phyloP scores from a whole-genome alignment of 2,888 invertebrate species.

The Coremacera marginata region DNA sequence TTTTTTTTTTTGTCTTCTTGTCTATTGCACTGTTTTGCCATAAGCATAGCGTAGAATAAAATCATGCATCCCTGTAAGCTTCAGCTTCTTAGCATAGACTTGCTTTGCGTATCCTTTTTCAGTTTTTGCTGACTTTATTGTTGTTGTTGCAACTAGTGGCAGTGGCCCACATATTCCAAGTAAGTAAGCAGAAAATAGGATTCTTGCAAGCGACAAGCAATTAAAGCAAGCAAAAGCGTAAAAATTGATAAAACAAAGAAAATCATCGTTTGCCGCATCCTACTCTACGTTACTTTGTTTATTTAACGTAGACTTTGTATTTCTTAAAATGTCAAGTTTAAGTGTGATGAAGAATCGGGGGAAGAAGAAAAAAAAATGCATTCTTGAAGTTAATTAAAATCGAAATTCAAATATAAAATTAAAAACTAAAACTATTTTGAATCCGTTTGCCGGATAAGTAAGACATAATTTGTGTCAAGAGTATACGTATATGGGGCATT shows the following conservation, averaged over 20 bases:
- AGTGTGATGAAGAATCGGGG: no score
- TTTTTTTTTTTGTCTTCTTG: background rate
- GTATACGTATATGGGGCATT: no score
- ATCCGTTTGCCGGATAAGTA: no score
- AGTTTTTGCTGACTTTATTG: background rate
- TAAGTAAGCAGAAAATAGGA: background rate
- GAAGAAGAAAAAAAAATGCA: no score
- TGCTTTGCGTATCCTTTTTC: constrained; percentile 14
- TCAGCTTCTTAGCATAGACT: background rate
- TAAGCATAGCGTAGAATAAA: background rate
- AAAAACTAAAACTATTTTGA: no score
- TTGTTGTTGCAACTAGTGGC: background rate
- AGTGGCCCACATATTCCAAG: constrained; percentile 5
- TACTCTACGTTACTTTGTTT: background rate
- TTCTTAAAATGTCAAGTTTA: no score
- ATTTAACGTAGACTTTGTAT: no score
- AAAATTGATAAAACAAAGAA: constrained; percentile 15
- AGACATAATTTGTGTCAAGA: no score
- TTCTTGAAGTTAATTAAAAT: no score
- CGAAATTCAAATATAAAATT: no score
- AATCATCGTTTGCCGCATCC: background rate
- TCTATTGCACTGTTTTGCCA: background rate
- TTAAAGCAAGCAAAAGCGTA: constrained; percentile 19
- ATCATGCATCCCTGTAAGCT: background rate
- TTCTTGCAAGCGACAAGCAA: constrained; percentile 32